These are phyloP conservation scores for Oryzias melastigma DNA, from an alignment of 2,113 vertebrate species.

Conservation along the genomic window DNA sequence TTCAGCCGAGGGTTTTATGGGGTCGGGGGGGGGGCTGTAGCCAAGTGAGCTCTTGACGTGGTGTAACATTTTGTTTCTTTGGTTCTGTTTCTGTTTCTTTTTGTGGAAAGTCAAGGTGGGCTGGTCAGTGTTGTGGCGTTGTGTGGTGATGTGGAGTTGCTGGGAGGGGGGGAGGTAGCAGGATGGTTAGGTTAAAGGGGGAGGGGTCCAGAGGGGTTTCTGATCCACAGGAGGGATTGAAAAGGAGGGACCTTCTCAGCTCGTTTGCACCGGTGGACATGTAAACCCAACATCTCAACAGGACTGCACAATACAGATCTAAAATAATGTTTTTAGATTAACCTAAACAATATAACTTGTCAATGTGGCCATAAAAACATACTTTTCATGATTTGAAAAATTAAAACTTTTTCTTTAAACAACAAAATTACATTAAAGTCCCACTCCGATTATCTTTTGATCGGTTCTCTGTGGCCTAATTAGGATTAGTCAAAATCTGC, in stretches of 20 bases:
- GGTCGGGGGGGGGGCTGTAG: conserved; percentile 21
- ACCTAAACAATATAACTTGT: too few relatives aligned
- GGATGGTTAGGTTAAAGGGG: conserved; percentile 26
- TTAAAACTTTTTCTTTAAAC: too few relatives aligned
- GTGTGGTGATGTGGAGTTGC: conserved; percentile 64
- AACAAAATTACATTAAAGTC: too few relatives aligned
- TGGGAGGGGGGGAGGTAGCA: conserved; percentile 42
- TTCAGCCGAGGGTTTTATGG: conserved; percentile 42
- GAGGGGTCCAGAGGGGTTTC: conserved; percentile 19
- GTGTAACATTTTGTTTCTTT: conserved; percentile 76
- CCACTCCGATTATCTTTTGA: too few relatives aligned
- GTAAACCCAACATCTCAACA: conserved; percentile 1
- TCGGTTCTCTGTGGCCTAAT: too few relatives aligned
- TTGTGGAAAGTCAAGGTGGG: conserved; percentile 62
- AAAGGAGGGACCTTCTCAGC: conserved; percentile 79
- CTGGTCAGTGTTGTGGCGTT: conserved; percentile 72
- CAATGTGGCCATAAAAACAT: too few relatives aligned
- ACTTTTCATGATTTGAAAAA: too few relatives aligned
- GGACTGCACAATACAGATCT: too few relatives aligned
- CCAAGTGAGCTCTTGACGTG: conserved; percentile 55
- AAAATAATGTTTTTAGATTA: too few relatives aligned
- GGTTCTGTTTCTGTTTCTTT: conserved; percentile 62
- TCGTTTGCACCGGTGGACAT: conserved; percentile 71
- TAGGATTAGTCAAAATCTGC: too few relatives aligned
- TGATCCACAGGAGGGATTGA: conserved; percentile 78